These are phyloP conservation scores for Melangyna quadrimaculata DNA, from an alignment of 2,888 invertebrate genomes.

Conservation along the genomic window DNA sequence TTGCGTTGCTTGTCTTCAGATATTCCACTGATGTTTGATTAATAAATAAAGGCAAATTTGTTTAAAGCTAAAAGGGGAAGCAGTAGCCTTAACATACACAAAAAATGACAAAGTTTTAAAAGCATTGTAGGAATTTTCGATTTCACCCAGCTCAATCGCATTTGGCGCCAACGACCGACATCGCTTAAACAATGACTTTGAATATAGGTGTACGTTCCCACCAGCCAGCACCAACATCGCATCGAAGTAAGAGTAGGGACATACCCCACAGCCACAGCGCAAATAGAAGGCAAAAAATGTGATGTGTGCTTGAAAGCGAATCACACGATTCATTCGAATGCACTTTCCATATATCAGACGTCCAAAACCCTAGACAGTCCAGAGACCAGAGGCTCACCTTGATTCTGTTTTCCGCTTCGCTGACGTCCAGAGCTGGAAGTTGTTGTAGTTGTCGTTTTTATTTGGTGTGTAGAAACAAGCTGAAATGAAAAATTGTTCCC, in stretches of 20 bases:
- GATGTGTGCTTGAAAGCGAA: slow-evolving; percentile 38
- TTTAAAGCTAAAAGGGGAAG: neutral
- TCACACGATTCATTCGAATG: slow-evolving; percentile 61
- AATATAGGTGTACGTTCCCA: slow-evolving; percentile 42
- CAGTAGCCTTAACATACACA: neutral
- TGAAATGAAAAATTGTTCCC: slow-evolving; percentile 33
- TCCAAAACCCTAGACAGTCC: slow-evolving; percentile 23
- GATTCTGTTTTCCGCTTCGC: slow-evolving; percentile 65
- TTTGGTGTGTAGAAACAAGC: slow-evolving; percentile 21
- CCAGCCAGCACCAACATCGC: neutral
- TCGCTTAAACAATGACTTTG: slow-evolving; percentile 5
- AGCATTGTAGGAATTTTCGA: slow-evolving; percentile 20
- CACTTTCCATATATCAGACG: slow-evolving; percentile 47
- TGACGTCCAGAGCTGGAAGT: slow-evolving; percentile 6
- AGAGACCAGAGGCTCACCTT: slow-evolving; percentile 59
- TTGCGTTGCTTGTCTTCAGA: neutral
- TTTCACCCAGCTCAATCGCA: neutral
- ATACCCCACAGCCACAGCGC: neutral
- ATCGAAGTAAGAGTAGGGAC: neutral
- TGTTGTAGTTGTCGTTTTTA: slow-evolving; percentile 33
- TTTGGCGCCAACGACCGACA: slow-evolving; percentile 14
- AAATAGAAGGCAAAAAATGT: slow-evolving; percentile 6
- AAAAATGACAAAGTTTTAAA: neutral
- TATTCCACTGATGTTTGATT: slow-evolving; percentile 32
- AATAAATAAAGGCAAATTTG: slow-evolving; percentile 26